Conservation (phyloP, 2,113 vertebrate genomes). For the Engystomops pustulosus region DNA sequence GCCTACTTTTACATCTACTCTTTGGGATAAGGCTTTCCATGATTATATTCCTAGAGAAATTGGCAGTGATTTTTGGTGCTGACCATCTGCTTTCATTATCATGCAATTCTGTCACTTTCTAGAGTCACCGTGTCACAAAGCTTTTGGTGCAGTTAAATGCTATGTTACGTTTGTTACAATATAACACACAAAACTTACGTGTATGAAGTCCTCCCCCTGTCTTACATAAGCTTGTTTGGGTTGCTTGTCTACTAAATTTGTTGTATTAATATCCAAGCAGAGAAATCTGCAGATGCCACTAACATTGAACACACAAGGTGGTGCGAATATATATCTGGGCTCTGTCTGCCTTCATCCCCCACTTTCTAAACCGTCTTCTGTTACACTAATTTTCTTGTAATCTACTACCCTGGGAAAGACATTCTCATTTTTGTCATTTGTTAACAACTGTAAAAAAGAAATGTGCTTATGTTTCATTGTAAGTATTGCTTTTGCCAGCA, state of each 20-base stretch:
- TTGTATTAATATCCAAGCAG: conserved; percentile 48
- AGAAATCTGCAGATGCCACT: conserved; percentile 64
- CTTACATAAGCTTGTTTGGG: not conserved
- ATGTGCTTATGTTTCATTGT: conserved; percentile 74
- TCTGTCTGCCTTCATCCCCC: conserved; percentile 65
- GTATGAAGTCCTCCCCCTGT: not conserved
- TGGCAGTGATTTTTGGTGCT: not conserved
- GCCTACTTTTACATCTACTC: not conserved
- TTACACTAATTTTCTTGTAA: conserved; percentile 64
- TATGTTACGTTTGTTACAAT: not conserved
- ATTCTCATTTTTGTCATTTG: conserved; percentile 86
- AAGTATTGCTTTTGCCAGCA: conserved; percentile 80
- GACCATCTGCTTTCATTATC: not conserved
- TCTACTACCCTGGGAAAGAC: conserved; percentile 75
- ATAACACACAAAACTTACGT: not conserved
- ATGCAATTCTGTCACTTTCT: not conserved
- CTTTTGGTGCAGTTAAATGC: not conserved
- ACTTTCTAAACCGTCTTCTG: conserved; percentile 59
- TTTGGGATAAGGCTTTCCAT: not conserved
- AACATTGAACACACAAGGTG: conserved; percentile 64
- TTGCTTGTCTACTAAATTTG: conserved; percentile 22
- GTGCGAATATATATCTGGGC: conserved; percentile 63
- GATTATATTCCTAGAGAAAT: not conserved
- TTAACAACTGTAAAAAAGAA: conserved; percentile 71
- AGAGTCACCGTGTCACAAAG: not conserved